A percentile compares a stretch with the other conserved stretches of the same genome.
Evolutionary conservation across 2,113 vertebrate genomes (phyloP).

Genomic region (Petrocephalus microphthalmus): DNA sequence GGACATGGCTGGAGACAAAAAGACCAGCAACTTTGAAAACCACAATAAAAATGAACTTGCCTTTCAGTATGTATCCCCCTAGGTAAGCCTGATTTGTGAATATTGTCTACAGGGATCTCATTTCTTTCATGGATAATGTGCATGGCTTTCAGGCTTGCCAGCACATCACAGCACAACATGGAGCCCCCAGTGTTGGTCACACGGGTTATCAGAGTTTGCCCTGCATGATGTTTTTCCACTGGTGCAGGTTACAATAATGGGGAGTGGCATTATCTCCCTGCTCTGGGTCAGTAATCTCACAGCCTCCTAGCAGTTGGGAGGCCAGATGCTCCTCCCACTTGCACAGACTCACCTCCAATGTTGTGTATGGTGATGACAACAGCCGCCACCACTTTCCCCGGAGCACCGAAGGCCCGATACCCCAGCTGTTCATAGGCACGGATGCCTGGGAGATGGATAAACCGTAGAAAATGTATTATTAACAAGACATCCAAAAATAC

Average conservation of each 20-base stretch:
- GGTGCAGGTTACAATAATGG: background rate
- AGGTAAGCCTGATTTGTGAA: background rate
- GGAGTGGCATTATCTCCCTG: background rate
- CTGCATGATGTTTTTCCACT: background rate
- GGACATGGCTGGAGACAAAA: constrained; percentile 67
- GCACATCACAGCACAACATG: background rate
- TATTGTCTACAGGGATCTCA: background rate
- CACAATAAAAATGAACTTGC: background rate
- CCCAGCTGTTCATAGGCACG: background rate
- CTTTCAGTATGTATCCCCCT: background rate
- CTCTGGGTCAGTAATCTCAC: background rate
- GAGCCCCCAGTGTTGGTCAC: background rate
- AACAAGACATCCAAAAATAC: background rate
- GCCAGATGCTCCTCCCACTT: background rate
- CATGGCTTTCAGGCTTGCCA: background rate
- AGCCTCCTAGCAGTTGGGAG: background rate
- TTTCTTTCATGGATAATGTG: background rate
- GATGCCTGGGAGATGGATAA: background rate
- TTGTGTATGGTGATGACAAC: constrained; percentile 72
- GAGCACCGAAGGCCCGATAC: constrained; percentile 58
- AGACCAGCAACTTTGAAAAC: background rate
- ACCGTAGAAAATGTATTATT: background rate
- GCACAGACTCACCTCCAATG: constrained; percentile 64
- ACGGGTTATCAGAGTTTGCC: background rate
- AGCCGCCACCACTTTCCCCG: constrained; percentile 67